These are phyloP conservation scores for Neosilurus hyrtlii DNA, from an alignment of 2,797 vertebrate genomes.

Conservation along the genomic window DNA sequence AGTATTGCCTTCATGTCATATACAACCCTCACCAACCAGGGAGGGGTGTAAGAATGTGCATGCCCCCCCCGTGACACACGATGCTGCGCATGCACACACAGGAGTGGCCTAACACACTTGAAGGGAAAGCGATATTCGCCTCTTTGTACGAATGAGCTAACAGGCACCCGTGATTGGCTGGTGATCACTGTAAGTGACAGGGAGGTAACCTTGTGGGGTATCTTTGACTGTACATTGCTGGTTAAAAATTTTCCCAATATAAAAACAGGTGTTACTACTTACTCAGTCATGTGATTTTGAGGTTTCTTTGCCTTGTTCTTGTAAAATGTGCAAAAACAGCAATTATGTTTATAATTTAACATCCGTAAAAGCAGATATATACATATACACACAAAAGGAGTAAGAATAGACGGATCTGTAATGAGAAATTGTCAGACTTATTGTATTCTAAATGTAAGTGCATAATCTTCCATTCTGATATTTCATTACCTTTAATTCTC, in stretches of 20 bases:
- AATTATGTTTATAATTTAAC: not conserved
- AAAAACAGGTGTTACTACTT: slow-evolving; percentile 26
- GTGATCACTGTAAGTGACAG: too few species aligned
- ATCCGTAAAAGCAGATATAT: not conserved
- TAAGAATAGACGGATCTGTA: not conserved
- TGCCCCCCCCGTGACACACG: too few species aligned
- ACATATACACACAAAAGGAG: not conserved
- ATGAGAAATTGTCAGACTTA: not conserved
- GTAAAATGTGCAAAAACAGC: not conserved
- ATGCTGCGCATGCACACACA: too few species aligned
- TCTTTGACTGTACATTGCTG: slow-evolving; percentile 16
- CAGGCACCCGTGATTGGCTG: too few species aligned
- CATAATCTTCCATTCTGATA: not conserved
- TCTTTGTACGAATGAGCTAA: too few species aligned
- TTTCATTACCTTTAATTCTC: not conserved
- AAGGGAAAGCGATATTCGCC: too few species aligned
- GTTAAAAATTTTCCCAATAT: slow-evolving; percentile 31
- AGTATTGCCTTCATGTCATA: too few species aligned
- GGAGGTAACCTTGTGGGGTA: not conserved
- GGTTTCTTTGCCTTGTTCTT: not conserved
- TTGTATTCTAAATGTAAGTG: not conserved
- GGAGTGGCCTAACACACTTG: too few species aligned
- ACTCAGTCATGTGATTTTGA: slow-evolving; percentile 5
- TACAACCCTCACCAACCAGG: too few species aligned
- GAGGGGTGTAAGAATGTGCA: too few species aligned